Conservation (phyloP, 2,113 vertebrate genomes). For the Trochalopteron elliotii region DNA sequence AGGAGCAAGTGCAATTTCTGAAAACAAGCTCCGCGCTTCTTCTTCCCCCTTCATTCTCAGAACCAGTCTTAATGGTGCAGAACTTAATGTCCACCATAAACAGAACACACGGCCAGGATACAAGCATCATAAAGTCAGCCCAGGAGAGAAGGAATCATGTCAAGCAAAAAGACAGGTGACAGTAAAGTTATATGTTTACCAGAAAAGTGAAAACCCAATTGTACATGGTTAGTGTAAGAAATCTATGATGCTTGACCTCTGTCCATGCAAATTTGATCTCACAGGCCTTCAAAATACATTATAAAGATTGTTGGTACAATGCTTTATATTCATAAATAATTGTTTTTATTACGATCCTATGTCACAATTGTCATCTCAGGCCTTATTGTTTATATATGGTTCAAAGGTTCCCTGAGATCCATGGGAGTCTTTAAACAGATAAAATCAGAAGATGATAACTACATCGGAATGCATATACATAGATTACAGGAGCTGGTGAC, state of each 20-base stretch:
- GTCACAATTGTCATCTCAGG: neutral
- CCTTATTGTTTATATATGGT: neutral
- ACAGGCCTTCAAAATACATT: neutral
- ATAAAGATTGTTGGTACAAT: neutral
- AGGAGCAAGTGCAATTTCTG: neutral
- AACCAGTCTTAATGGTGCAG: neutral
- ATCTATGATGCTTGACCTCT: neutral
- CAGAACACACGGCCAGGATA: neutral
- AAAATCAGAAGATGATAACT: neutral
- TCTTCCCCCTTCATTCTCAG: rapidly evolving
- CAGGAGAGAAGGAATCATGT: neutral
- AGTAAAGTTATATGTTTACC: neutral
- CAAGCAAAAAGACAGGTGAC: neutral
- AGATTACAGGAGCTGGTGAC: neutral
- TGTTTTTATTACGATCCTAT: neutral
- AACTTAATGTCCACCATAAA: neutral
- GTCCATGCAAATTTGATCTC: neutral
- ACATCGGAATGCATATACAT: neutral
- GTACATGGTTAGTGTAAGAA: neutral
- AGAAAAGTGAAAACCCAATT: neutral
- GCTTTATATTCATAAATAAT: neutral
- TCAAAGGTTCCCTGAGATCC: neutral
- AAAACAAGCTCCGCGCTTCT: neutral
- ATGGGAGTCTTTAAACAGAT: neutral
- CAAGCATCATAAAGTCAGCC: neutral